phyloP scores from a whole-genome alignment of 2,888 invertebrate species.

The Watsonalla binaria region DNA sequence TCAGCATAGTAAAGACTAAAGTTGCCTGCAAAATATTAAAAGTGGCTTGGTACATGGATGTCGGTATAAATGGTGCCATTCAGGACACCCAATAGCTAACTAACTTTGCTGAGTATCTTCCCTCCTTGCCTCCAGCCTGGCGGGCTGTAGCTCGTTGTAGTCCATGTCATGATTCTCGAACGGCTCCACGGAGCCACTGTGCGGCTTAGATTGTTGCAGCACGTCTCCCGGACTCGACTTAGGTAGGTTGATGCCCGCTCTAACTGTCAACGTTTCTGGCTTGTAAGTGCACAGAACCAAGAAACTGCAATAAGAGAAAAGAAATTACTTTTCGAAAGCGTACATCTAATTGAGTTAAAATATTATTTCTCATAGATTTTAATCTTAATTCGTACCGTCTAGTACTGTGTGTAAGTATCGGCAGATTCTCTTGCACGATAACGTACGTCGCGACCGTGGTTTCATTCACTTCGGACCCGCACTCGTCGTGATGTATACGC shows the following conservation, averaged over 20 bases:
- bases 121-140: slow-evolving; percentile 63
- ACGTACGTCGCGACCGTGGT: slow-evolving; percentile 90
- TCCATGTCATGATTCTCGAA: slow-evolving; percentile 59
- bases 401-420: slow-evolving; percentile 89
- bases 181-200: slow-evolving; percentile 62
- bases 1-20: too few relatives aligned
- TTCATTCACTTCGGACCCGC: slow-evolving; percentile 86
- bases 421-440: slow-evolving; percentile 89
- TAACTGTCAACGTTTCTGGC: slow-evolving; percentile 88
- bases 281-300: slow-evolving; percentile 89
- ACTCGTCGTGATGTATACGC: slow-evolving; percentile 85
- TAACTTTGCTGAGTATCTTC: slow-evolving; percentile 59
- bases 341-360: not conserved
- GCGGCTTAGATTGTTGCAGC: slow-evolving; percentile 60
- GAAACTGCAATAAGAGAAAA: slow-evolving; percentile 70
- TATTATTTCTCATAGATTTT: not conserved
- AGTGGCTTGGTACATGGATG: too few relatives aligned
- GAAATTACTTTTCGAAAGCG: slow-evolving; percentile 1
- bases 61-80: too few relatives aligned
- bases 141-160: slow-evolving; percentile 69
- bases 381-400: slow-evolving; percentile 65
- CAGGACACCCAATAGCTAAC: slow-evolving; percentile 11
- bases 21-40: too few relatives aligned
- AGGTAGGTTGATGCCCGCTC: slow-evolving; percentile 86
- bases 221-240: slow-evolving; percentile 77